Percentiles rank a stretch among this genome's conserved stretches.
These are phyloP conservation scores for Lordiphosa mommai DNA, from an alignment of 1,140 invertebrate genomes.

Conservation along the genomic window DNA sequence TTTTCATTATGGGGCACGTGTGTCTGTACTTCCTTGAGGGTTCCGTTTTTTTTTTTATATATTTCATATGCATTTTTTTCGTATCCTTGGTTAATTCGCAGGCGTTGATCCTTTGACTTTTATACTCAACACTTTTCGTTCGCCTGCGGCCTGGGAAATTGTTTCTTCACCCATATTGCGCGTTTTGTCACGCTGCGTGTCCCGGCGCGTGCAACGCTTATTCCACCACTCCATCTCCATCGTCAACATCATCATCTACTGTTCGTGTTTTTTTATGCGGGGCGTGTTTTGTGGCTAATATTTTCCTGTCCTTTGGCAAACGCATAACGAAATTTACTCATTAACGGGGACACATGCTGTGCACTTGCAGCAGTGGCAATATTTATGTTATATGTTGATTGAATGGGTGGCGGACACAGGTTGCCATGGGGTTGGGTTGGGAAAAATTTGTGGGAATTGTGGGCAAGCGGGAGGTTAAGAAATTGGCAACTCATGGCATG, in stretches of 20 bases:
- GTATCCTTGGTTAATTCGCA: conserved; percentile 54
- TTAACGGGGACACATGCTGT: conserved; percentile 69
- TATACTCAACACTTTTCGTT: conserved; percentile 60
- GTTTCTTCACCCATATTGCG: conserved; percentile 55
- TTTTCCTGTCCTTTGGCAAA: conserved; percentile 59
- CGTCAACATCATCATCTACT: neutral
- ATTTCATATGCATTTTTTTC: conserved; percentile 16
- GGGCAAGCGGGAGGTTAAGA: conserved; percentile 9
- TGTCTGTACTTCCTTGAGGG: conserved; percentile 28
- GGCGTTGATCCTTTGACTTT: conserved; percentile 77
- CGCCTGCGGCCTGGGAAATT: conserved; percentile 60
- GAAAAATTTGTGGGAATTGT: too few species aligned
- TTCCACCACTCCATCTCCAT: neutral
- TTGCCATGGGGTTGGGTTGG: conserved; percentile 4
- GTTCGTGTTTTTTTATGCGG: conserved; percentile 64
- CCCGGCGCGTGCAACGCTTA: conserved; percentile 54
- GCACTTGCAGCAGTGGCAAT: conserved; percentile 64
- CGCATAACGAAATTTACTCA: conserved; percentile 60
- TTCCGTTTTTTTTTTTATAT: neutral
- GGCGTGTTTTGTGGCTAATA: conserved; percentile 75
- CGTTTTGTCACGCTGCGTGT: conserved; percentile 61
- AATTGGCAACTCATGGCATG: conserved; percentile 13
- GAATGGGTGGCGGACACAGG: conserved; percentile 56
- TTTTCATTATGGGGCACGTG: conserved; percentile 69
- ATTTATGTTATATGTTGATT: conserved; percentile 58